A percentile compares a stretch with the other conserved stretches of the same genome.
Conservation (phyloP, 1,140 invertebrate genomes). For the Steinernema khuongi region DNA sequence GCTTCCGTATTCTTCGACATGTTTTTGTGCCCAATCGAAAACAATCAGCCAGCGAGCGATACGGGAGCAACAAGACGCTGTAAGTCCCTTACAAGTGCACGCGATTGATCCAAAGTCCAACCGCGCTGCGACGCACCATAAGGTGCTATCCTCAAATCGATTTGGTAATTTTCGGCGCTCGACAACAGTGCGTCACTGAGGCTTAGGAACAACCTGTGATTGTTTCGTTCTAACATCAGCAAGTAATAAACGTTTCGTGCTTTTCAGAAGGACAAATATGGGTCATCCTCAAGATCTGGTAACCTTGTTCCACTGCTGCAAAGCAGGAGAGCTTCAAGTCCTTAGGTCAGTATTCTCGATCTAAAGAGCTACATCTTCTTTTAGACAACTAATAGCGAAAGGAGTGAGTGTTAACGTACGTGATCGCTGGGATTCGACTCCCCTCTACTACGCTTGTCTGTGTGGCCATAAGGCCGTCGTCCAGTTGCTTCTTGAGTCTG, state of each 20-base stretch:
- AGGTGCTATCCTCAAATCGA: no score
- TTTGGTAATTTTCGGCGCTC: no score
- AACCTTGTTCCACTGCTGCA: not conserved
- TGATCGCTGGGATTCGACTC: not conserved
- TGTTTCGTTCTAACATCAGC: not conserved
- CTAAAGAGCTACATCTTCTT: not conserved
- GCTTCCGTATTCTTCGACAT: no score
- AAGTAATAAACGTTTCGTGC: no score
- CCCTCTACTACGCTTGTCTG: not conserved
- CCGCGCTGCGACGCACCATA: no score
- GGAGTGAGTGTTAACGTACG: not conserved
- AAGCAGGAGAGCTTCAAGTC: not conserved
- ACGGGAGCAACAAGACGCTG: no score
- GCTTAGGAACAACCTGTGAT: not conserved
- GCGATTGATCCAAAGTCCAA: no score
- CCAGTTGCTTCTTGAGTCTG: not conserved
- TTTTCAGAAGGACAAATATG: no score
- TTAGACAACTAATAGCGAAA: not conserved
- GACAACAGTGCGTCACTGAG: no score
- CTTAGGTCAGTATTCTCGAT: not conserved
- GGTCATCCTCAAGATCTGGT: not conserved
- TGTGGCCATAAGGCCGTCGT: not conserved
- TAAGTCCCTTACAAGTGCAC: no score
- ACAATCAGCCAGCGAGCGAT: no score
- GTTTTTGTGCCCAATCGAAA: no score